Evolutionary conservation across 2,113 vertebrate species (phyloP).

Genomic region (Rhinolophus ferrumequinum): DNA sequence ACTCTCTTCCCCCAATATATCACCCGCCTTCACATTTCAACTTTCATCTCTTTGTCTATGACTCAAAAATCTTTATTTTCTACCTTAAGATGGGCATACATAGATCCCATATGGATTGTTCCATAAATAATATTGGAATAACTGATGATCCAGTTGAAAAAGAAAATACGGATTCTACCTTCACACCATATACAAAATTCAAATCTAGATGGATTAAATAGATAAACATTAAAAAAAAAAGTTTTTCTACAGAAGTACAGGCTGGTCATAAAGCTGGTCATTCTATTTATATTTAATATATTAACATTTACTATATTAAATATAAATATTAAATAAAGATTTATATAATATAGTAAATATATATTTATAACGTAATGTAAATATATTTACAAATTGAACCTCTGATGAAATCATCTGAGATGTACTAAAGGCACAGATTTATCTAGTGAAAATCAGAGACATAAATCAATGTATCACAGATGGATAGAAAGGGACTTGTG

Average conservation of each 20-base stretch:
- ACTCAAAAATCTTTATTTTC: background rate
- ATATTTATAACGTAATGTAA: background rate
- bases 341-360: background rate
- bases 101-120: background rate
- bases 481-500: background rate
- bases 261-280: background rate
- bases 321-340: background rate
- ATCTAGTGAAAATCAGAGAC: background rate
- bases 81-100: background rate
- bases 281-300: background rate
- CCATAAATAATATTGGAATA: background rate
- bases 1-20: background rate
- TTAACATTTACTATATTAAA: background rate
- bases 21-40: background rate
- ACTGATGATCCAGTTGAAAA: background rate
- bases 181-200: background rate
- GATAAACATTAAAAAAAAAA: background rate
- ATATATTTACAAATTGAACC: background rate
- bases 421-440: background rate
- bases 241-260: background rate
- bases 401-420: background rate
- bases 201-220: background rate
- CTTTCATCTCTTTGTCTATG: background rate
- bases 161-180: background rate
- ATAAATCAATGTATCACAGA: background rate